phyloP scores from a whole-genome alignment of 2,113 vertebrate species.

The Crotalus viridis region DNA sequence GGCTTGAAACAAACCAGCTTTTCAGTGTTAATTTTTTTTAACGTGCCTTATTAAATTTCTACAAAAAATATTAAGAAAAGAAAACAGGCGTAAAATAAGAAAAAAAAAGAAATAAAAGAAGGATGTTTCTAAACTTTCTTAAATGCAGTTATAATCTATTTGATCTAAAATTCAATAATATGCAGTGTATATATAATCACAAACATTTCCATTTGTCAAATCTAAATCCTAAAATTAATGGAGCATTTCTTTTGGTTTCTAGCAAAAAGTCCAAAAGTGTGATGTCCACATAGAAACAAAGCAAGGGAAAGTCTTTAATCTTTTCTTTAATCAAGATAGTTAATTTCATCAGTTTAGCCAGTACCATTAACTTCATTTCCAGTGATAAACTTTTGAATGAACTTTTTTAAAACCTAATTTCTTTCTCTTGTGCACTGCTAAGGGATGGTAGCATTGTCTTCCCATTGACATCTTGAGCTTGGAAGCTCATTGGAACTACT shows the following conservation, averaged over 20 bases:
- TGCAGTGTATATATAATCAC: neutral
- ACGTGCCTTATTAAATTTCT: neutral
- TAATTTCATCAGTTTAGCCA: neutral
- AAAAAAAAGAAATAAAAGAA: neutral
- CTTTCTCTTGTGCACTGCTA: neutral
- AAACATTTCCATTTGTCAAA: neutral
- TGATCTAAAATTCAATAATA: neutral
- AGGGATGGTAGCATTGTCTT: neutral
- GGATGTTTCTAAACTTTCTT: neutral
- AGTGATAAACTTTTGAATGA: slow-evolving; percentile 25
- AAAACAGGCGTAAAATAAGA: neutral
- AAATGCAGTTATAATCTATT: neutral
- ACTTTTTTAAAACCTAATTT: slow-evolving; percentile 17
- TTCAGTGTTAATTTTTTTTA: neutral
- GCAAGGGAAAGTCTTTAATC: neutral
- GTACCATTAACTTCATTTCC: neutral
- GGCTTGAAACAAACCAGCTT: slow-evolving; percentile 28
- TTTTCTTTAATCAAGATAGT: neutral
- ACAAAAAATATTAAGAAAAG: neutral
- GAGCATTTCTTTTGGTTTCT: neutral
- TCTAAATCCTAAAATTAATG: neutral
- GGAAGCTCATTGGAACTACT: neutral
- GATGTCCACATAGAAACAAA: neutral
- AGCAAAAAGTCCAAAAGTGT: neutral
- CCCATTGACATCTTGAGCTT: neutral